A percentile compares a stretch with the other conserved stretches of the same genome.
These are phyloP conservation scores for Falco cherrug DNA, from an alignment of 2,797 vertebrate genomes.

Conservation along the genomic window DNA sequence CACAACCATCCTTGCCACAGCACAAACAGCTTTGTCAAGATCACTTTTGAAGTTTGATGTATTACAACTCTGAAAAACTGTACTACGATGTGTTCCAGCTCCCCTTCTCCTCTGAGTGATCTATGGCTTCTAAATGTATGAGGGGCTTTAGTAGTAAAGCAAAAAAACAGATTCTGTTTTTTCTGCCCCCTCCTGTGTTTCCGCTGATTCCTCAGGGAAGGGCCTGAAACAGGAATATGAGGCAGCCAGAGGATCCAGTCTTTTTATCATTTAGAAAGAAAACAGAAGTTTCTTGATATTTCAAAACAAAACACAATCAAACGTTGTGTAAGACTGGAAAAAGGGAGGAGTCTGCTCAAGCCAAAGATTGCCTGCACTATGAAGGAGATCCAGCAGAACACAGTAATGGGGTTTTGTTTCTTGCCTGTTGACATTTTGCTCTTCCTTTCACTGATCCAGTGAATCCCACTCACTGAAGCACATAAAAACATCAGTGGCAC, in stretches of 20 bases:
- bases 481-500: background rate
- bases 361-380: background rate
- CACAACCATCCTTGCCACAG: background rate
- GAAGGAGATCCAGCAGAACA: background rate
- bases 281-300: background rate
- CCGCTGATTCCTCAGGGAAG: background rate
- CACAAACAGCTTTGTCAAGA: background rate
- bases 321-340: background rate
- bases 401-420: background rate
- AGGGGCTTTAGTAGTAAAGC: background rate
- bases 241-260: background rate
- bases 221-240: background rate
- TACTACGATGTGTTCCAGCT: background rate
- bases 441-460: background rate
- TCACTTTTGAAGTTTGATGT: background rate
- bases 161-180: background rate
- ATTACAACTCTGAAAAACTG: background rate
- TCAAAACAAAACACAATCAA: background rate
- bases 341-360: background rate
- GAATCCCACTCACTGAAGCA: background rate
- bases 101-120: background rate
- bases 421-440: background rate
- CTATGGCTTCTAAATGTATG: background rate
- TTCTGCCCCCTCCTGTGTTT: background rate
- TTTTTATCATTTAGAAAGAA: background rate